Percentiles rank a stretch among this genome's conserved stretches.
Evolutionary conservation across 2,797 vertebrate species (phyloP).

Genomic region (Onychomys leucogaster): DNA sequence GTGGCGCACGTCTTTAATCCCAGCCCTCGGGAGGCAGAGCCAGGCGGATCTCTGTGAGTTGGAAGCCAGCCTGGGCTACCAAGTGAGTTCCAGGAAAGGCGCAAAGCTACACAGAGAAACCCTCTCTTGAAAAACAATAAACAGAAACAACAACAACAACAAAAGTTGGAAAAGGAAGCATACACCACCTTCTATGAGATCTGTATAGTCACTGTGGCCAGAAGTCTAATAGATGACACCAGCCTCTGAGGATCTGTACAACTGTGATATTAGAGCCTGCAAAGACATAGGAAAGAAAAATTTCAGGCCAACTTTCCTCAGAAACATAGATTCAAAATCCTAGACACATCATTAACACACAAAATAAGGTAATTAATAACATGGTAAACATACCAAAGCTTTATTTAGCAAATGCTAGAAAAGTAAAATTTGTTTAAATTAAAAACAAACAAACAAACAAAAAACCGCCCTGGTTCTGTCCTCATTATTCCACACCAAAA

Average conservation of each 20-base stretch:
- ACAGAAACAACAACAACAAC: no score
- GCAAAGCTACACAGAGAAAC: no score
- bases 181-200: neutral
- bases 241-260: neutral
- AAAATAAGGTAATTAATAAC: constrained; percentile 16
- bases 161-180: neutral
- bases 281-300: neutral
- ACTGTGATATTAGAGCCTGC: neutral
- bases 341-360: neutral
- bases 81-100: no score
- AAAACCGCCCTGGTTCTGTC: neutral
- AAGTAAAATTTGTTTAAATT: neutral
- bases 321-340: neutral
- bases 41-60: no score
- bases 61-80: no score
- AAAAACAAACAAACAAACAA: no score
- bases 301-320: constrained; percentile 10
- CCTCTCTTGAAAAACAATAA: no score
- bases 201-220: neutral
- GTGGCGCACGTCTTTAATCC: no score
- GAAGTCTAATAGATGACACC: neutral
- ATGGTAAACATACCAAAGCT: neutral
- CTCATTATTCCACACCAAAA: neutral
- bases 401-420: constrained; percentile 13
- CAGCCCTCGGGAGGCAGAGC: no score